Evolutionary conservation across 1,140 invertebrate species (phyloP).

Genomic region (Lepidurus couesii): DNA sequence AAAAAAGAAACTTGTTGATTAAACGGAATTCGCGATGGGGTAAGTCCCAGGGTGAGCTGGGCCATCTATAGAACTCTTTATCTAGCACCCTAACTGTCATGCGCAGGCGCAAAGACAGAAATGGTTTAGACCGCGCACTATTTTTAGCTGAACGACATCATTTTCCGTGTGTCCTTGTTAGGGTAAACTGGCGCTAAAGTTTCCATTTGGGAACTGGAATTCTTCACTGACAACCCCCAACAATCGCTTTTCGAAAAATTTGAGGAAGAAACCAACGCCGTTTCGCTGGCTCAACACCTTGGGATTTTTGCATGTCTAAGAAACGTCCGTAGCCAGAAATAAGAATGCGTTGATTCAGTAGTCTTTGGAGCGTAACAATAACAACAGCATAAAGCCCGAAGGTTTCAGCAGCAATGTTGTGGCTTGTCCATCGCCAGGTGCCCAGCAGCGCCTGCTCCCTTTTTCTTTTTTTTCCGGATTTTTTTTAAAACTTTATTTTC

Average conservation of each 20-base stretch:
- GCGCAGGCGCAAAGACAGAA: not conserved
- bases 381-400: not conserved
- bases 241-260: not conserved
- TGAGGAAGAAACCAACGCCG: too few relatives aligned
- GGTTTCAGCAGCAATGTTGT: not conserved
- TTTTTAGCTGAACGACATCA: not conserved
- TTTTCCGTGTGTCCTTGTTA: not conserved
- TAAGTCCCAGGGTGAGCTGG: conserved; percentile 9
- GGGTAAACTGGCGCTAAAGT: not conserved
- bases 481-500: not conserved
- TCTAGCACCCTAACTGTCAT: not conserved
- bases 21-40: conserved; percentile 18
- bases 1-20: conserved; percentile 7
- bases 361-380: not conserved
- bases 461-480: not conserved
- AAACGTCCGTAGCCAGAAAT: too few relatives aligned
- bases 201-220: not conserved
- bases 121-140: not conserved
- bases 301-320: too few relatives aligned
- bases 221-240: not conserved
- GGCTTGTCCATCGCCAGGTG: not conserved
- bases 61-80: not conserved
- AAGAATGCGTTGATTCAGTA: too few relatives aligned
- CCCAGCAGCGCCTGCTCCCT: not conserved
- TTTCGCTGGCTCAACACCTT: too few relatives aligned